Conservation (phyloP, 2,113 vertebrate species). For the Gymnogyps californianus region DNA sequence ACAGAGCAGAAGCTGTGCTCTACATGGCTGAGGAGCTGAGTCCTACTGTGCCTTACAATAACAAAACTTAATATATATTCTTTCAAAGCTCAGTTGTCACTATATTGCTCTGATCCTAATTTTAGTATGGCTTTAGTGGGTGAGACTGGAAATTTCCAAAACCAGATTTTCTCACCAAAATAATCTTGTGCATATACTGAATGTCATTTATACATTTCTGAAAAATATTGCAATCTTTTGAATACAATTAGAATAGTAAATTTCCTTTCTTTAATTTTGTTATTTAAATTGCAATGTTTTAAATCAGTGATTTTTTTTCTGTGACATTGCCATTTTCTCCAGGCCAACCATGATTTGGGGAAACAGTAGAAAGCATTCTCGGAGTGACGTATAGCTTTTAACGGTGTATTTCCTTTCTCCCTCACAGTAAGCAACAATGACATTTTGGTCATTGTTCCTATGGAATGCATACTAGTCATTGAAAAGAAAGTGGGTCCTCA, state of each 20-base stretch:
- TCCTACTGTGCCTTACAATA: not conserved
- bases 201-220: not conserved
- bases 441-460: not conserved
- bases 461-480: not conserved
- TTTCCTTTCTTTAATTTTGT: not conserved
- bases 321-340: not conserved
- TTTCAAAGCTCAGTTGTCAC: not conserved
- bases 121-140: not conserved
- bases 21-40: not conserved
- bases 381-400: not conserved
- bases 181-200: not conserved
- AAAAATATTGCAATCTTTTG: not conserved
- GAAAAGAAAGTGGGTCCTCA: not conserved
- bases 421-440: fast-evolving
- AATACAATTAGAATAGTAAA: not conserved
- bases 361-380: not conserved
- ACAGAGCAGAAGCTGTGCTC: not conserved
- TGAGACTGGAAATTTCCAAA: not conserved
- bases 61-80: not conserved
- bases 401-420: not conserved
- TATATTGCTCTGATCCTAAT: not conserved
- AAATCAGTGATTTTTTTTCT: not conserved
- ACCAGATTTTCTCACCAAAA: not conserved
- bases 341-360: not conserved
- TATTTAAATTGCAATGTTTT: not conserved